phyloP scores from a whole-genome alignment of 2,113 vertebrate species.

The Nothocercus nigrocapillus region DNA sequence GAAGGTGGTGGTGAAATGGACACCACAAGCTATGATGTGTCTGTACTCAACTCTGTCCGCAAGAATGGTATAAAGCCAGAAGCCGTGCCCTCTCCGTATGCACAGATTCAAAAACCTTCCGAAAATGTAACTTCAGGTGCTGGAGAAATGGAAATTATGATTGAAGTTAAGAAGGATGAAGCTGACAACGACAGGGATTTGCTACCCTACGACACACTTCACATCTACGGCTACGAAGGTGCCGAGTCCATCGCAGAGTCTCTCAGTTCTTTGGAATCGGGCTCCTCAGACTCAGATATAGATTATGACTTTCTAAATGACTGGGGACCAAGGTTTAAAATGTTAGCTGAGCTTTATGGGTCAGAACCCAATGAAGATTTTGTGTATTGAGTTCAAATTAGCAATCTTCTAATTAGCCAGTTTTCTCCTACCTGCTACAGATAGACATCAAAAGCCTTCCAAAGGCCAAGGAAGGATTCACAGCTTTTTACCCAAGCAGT shows the following conservation, averaged over 20 bases:
- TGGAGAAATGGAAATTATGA: slow-evolving; percentile 93
- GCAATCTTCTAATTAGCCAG: background rate
- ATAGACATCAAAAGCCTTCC: background rate
- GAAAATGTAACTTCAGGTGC: slow-evolving; percentile 65
- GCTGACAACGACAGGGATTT: slow-evolving; percentile 90
- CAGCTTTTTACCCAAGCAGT: background rate
- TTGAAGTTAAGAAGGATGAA: slow-evolving; percentile 93
- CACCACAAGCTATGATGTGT: slow-evolving; percentile 95
- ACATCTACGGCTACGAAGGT: slow-evolving; percentile 95
- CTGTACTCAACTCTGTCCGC: slow-evolving; percentile 89
- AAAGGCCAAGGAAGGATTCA: background rate
- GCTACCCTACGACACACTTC: slow-evolving; percentile 92
- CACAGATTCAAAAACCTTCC: slow-evolving; percentile 82
- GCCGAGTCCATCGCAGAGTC: slow-evolving; percentile 90
- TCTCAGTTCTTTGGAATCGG: slow-evolving; percentile 90
- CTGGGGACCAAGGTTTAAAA: slow-evolving; percentile 95
- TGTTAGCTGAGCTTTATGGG: slow-evolving; percentile 92
- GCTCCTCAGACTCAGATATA: slow-evolving; percentile 86
- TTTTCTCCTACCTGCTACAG: background rate
- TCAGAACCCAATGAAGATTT: slow-evolving; percentile 78
- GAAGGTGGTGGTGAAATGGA: slow-evolving; percentile 99
- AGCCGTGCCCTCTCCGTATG: slow-evolving; percentile 68
- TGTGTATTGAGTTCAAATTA: slow-evolving; percentile 61
- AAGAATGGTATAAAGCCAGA: slow-evolving; percentile 72
- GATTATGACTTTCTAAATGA: slow-evolving; percentile 95